Conservation (phyloP, 2,797 vertebrate genomes). For the Sciurus carolinensis region DNA sequence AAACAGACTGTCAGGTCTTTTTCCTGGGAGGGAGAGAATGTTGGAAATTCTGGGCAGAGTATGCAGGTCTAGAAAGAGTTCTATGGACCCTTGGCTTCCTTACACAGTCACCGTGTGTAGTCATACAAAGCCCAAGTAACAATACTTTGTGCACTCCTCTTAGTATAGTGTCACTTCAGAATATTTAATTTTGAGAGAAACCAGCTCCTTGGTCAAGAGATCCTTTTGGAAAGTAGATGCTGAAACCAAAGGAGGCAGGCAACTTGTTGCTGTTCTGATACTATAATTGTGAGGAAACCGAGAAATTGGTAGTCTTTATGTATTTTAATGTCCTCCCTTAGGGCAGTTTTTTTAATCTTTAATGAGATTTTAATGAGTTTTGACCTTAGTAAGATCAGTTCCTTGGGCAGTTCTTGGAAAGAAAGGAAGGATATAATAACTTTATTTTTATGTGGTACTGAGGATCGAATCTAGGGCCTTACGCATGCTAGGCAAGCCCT, state of each 20-base stretch:
- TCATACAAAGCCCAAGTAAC: background rate
- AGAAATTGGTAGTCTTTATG: background rate
- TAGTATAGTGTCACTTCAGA: slow-evolving; percentile 25
- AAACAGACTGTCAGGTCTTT: background rate
- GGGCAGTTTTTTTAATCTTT: background rate
- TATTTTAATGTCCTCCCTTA: background rate
- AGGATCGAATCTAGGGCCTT: no score
- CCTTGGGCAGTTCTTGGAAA: slow-evolving; percentile 14
- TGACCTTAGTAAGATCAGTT: background rate
- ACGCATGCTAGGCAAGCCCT: no score
- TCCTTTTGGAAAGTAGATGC: slow-evolving; percentile 48
- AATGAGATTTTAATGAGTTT: background rate
- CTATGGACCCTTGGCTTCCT: background rate
- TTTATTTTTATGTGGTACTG: no score
- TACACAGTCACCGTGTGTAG: background rate
- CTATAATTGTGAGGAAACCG: slow-evolving; percentile 1
- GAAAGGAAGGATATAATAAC: background rate
- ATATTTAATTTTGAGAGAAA: slow-evolving; percentile 70
- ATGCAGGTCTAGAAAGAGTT: background rate
- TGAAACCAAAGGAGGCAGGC: background rate
- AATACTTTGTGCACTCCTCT: background rate
- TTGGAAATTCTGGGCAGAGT: background rate
- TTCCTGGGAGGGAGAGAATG: background rate
- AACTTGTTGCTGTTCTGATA: background rate
- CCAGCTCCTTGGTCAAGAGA: slow-evolving; percentile 25